These are phyloP conservation scores for Brachylomia viminalis DNA, from an alignment of 2,888 invertebrate genomes.

Conservation along the genomic window DNA sequence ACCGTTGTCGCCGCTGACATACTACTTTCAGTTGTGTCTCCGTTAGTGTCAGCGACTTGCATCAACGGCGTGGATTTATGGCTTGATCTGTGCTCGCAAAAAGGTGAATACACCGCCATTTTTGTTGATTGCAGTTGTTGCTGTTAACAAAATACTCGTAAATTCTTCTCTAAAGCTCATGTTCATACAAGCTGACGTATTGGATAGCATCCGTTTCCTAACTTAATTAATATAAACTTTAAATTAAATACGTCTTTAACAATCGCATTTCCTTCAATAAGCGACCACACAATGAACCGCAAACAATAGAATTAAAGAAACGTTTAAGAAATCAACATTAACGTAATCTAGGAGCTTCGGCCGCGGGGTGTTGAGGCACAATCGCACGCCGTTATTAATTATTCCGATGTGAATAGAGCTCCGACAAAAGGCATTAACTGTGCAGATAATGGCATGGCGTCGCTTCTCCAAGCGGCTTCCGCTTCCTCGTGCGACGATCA, in stretches of 20 bases:
- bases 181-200: background rate
- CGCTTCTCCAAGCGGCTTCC: slow-evolving; percentile 69
- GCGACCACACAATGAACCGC: slow-evolving; percentile 36
- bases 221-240: background rate
- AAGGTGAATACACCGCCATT: slow-evolving; percentile 32
- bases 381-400: slow-evolving; percentile 82
- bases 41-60: slow-evolving; percentile 62
- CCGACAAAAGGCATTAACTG: slow-evolving; percentile 81
- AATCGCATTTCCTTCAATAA: slow-evolving; percentile 40
- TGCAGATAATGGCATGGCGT: slow-evolving; percentile 81
- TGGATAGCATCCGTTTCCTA: background rate
- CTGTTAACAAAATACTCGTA: slow-evolving; percentile 16
- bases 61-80: slow-evolving; percentile 55
- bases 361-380: slow-evolving; percentile 72
- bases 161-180: slow-evolving; percentile 20
- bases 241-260: slow-evolving; percentile 39
- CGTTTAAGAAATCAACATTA: slow-evolving; percentile 66
- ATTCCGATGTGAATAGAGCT: slow-evolving; percentile 81
- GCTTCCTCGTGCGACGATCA: slow-evolving; percentile 72
- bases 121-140: slow-evolving; percentile 36
- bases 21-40: slow-evolving; percentile 66
- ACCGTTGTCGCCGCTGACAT: slow-evolving; percentile 66
- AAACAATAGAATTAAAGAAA: slow-evolving; percentile 64
- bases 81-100: slow-evolving; percentile 38
- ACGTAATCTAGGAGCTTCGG: slow-evolving; percentile 64